Conservation (phyloP, 2,888 invertebrate species). For the Eupithecia subumbrata region DNA sequence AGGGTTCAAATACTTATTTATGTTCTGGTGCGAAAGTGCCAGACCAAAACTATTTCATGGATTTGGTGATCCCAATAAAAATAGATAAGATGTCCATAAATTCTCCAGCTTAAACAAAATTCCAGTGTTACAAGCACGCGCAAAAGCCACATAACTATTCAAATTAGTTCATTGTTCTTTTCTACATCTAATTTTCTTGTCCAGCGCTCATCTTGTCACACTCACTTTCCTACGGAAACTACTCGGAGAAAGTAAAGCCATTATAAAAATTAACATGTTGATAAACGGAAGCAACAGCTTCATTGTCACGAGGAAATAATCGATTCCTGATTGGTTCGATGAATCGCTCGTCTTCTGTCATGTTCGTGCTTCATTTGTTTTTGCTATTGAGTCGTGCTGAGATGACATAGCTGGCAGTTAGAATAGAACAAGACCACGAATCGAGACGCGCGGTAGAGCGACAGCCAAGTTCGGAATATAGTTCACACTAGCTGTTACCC, state of each 20-base stretch:
- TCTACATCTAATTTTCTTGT: slow-evolving; percentile 2
- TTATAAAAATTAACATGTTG: slow-evolving; percentile 34
- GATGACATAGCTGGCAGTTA: neutral
- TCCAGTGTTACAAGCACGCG: neutral
- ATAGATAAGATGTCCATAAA: too few species aligned
- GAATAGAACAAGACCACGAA: neutral
- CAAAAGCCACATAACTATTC: neutral
- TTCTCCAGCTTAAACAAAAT: too few species aligned
- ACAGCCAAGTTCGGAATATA: too few species aligned
- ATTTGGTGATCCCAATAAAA: too few species aligned
- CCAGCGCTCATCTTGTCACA: slow-evolving; percentile 19
- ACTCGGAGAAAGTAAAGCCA: slow-evolving; percentile 29
- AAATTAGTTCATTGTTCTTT: slow-evolving; percentile 6
- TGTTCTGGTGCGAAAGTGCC: too few species aligned
- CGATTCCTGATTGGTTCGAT: slow-evolving; percentile 35
- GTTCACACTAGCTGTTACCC: too few species aligned
- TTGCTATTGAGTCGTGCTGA: neutral
- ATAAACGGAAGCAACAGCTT: slow-evolving; percentile 36
- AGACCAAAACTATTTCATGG: too few species aligned
- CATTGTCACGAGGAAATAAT: slow-evolving; percentile 32
- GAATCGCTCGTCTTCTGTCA: slow-evolving; percentile 18
- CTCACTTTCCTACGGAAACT: slow-evolving; percentile 28
- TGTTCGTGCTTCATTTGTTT: slow-evolving; percentile 1
- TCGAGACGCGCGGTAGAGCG: too few species aligned
- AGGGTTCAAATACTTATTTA: too few species aligned